Evolutionary conservation across 2,797 vertebrate genomes (phyloP).

Genomic region (Podargus strigoides): DNA sequence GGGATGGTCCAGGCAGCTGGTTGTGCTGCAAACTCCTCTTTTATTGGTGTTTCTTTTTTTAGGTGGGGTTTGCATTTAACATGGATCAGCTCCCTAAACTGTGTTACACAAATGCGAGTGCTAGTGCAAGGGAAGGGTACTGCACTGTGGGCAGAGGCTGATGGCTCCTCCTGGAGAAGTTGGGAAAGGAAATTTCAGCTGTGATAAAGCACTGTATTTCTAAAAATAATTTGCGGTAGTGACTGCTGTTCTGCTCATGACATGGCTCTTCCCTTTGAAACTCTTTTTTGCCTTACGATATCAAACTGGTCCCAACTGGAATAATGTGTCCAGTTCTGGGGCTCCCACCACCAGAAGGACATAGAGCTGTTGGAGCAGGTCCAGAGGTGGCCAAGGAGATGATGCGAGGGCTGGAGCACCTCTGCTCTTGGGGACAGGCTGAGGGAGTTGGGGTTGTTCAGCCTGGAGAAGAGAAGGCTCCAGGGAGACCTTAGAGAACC

Average conservation of each 20-base stretch:
- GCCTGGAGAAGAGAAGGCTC: too few species aligned
- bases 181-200: not conserved
- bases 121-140: not conserved
- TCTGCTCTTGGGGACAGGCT: too few species aligned
- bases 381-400: too few species aligned
- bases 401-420: too few species aligned
- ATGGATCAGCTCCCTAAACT: not conserved
- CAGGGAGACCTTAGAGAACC: too few species aligned
- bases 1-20: not conserved
- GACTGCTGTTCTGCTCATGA: not conserved
- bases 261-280: not conserved
- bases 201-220: not conserved
- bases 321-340: too few species aligned
- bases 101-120: accelerated
- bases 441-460: too few species aligned
- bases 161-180: not conserved
- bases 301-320: too few species aligned
- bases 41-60: not conserved
- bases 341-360: too few species aligned
- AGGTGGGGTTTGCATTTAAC: not conserved
- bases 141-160: not conserved
- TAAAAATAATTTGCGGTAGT: not conserved
- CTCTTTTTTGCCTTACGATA: not conserved
- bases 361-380: too few species aligned
- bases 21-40: not conserved